These are phyloP conservation scores for Magallana nippona DNA, from an alignment of 2,888 invertebrate genomes.

Conservation along the genomic window DNA sequence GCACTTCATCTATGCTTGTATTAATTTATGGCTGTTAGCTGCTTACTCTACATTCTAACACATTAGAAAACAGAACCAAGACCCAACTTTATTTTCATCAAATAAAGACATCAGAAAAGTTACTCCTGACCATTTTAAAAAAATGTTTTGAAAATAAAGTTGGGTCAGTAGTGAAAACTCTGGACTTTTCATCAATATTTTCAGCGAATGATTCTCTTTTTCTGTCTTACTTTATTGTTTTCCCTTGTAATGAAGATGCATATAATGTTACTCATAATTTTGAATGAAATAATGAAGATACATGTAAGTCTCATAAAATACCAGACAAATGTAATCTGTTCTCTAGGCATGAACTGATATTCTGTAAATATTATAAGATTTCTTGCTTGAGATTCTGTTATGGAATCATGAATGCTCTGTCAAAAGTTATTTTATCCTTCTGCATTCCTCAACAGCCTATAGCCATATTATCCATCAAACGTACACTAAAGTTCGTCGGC, in stretches of 20 bases:
- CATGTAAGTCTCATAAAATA: not conserved
- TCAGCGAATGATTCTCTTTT: constrained; percentile 23
- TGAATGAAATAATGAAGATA: not conserved
- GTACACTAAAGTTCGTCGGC: constrained; percentile 83
- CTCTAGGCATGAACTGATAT: constrained; percentile 16
- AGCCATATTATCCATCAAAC: constrained; percentile 70
- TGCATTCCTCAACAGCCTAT: constrained; percentile 65
- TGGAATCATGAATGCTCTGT: constrained; percentile 31
- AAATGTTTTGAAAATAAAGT: not conserved
- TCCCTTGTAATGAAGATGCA: not conserved
- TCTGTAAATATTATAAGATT: not conserved
- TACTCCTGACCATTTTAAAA: too few relatives aligned
- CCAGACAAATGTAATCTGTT: not conserved
- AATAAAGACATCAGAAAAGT: not conserved
- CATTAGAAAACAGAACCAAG: not conserved
- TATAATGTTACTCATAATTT: not conserved
- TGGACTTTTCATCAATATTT: not conserved
- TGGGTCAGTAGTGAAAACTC: not conserved
- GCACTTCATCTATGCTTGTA: constrained; percentile 27
- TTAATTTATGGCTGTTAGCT: constrained; percentile 15
- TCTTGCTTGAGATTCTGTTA: constrained; percentile 24
- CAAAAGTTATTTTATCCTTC: constrained; percentile 45
- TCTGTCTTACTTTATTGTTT: not conserved
- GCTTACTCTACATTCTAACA: constrained; percentile 4
- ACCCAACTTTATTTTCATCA: constrained; percentile 13